Evolutionary conservation across 53 echinoderm and acorn worm genomes (phyloP).

Genomic region (Holothuria leucospilota): DNA sequence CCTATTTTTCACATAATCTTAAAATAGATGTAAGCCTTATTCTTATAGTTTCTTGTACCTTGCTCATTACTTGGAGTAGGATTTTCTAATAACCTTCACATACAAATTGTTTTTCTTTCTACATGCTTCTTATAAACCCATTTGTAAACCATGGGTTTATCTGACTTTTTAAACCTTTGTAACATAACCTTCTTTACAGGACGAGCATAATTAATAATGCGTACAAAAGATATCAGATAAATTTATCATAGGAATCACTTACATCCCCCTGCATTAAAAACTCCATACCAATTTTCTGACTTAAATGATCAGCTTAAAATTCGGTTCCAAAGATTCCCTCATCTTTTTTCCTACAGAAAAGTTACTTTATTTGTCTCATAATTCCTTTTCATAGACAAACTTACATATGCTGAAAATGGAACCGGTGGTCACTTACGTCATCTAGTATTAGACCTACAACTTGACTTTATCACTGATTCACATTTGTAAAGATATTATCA

Average conservation of each 20-base stretch:
- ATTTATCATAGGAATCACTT: too few relatives aligned
- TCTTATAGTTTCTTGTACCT: neutral
- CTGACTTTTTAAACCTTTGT: too few relatives aligned
- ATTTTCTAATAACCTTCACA: neutral
- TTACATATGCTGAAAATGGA: slow-evolving; percentile 27
- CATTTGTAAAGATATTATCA: slow-evolving; percentile 33
- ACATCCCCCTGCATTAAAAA: too few relatives aligned
- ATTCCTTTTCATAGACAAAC: slow-evolving; percentile 10
- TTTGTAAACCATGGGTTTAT: too few relatives aligned
- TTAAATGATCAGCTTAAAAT: neutral
- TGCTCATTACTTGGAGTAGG: neutral
- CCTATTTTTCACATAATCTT: neutral
- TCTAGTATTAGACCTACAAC: slow-evolving; percentile 20
- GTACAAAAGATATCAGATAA: too few relatives aligned
- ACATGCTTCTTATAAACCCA: too few relatives aligned
- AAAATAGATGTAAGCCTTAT: slow-evolving; percentile 4
- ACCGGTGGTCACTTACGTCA: slow-evolving; percentile 24
- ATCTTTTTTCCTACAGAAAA: neutral
- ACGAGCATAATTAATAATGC: too few relatives aligned
- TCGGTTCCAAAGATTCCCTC: too few relatives aligned
- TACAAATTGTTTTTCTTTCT: neutral
- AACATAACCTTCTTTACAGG: too few relatives aligned
- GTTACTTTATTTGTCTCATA: slow-evolving; percentile 24
- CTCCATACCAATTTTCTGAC: neutral
- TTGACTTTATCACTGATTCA: slow-evolving; percentile 11